These are phyloP conservation scores for Streptopelia turtur DNA, from an alignment of 2,797 vertebrate species.

Conservation along the genomic window DNA sequence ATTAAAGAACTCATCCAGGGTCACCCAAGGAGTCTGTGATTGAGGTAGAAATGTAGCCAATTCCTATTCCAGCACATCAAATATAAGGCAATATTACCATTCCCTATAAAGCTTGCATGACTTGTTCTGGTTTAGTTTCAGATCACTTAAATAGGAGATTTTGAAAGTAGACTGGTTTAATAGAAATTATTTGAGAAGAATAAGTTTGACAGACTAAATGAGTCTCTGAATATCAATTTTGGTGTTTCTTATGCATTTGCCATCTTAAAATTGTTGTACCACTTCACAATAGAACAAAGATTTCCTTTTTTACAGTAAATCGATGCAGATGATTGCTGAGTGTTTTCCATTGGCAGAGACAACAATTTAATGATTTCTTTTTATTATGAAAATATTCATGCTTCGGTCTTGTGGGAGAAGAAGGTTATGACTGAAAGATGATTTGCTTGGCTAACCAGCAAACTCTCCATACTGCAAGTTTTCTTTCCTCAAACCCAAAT, in stretches of 20 bases:
- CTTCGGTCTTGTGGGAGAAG: slow-evolving; percentile 3
- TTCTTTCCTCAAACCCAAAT: slow-evolving; percentile 11
- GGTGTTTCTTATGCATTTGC: not conserved
- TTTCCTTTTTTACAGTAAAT: slow-evolving; percentile 46
- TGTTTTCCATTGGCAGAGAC: slow-evolving; percentile 6
- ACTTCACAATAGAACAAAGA: slow-evolving; percentile 7
- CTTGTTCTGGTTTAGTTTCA: slow-evolving; percentile 28
- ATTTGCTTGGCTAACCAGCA: slow-evolving; percentile 50
- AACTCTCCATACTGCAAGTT: not conserved
- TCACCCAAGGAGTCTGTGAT: slow-evolving; percentile 1
- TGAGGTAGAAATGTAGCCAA: not conserved
- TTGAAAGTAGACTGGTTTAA: not conserved
- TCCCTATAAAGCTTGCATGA: slow-evolving; percentile 18
- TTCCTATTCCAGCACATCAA: not conserved
- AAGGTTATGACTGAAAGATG: slow-evolving; percentile 29
- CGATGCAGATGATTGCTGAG: slow-evolving; percentile 26
- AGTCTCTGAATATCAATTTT: not conserved
- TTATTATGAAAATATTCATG: slow-evolving; percentile 48
- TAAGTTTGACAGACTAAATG: slow-evolving; percentile 9
- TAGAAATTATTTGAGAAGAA: not conserved
- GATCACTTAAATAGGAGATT: slow-evolving; percentile 26
- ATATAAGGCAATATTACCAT: not conserved
- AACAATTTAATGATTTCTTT: slow-evolving; percentile 13
- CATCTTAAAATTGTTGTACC: not conserved
- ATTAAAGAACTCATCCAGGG: not conserved